Conservation (phyloP, 2,888 invertebrate species). For the Phalangium opilio region DNA sequence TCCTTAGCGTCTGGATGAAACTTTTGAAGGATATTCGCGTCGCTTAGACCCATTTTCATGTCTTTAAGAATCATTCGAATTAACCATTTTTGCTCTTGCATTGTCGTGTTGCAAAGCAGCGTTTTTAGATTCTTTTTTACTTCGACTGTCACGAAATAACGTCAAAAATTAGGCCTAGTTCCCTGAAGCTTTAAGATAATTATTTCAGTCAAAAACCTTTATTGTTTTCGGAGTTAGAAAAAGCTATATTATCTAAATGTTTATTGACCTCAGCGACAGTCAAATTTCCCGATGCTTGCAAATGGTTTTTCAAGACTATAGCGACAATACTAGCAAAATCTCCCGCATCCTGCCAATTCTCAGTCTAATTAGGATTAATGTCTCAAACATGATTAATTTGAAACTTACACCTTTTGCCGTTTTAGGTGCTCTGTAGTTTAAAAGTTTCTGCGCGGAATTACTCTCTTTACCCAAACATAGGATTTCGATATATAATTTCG, state of each 20-base stretch:
- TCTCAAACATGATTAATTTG: constrained; percentile 2
- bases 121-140: constrained; percentile 47
- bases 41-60: constrained; percentile 57
- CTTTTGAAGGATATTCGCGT: constrained; percentile 48
- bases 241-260: constrained; percentile 56
- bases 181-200: background rate
- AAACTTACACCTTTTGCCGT: constrained; percentile 30
- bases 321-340: constrained; percentile 72
- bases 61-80: constrained; percentile 74
- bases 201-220: constrained; percentile 22
- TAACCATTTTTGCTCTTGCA: constrained; percentile 75
- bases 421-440: constrained; percentile 41
- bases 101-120: constrained; percentile 49
- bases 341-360: constrained; percentile 32
- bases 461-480: constrained; percentile 54
- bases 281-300: constrained; percentile 36
- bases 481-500: constrained; percentile 51
- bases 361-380: background rate
- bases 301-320: constrained; percentile 43
- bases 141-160: constrained; percentile 26
- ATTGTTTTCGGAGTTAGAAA: constrained; percentile 41
- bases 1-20: constrained; percentile 69
- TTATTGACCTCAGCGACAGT: constrained; percentile 55
- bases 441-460: constrained; percentile 39
- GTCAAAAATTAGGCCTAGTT: background rate